Evolutionary conservation across 2,888 invertebrate species (phyloP), one percentile per base, ranked within the genome.

Genomic region (Maniola hyperantus): DNA sequence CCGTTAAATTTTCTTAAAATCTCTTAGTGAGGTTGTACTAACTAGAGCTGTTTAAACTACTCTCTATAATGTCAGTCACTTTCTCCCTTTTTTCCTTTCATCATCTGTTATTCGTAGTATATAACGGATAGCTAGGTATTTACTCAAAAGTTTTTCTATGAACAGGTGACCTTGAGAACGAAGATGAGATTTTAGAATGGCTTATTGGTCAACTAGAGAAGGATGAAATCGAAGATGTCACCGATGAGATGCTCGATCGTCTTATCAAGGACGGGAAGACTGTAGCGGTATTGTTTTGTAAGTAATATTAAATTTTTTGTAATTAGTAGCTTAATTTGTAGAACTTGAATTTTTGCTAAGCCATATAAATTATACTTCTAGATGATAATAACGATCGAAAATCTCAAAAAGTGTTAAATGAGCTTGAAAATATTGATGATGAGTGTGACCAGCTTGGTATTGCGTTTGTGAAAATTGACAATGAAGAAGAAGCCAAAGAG

Each of bases 171-270:
- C 93, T 97, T 75, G 96, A 96, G 85, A 96, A 97, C 83, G 97
- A 97, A 88, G 97, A 97, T 79, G 96, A 97, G 83, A 96, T 97
- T 75, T 90, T 98, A 64, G 96, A 96, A 80, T 98, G 98, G 98
- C 91, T 98, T 44, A 94, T 97, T 69, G 95, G 95, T 72, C 98
- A 98, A 86, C 92, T 97, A 74, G 97, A 97, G 83, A 97, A 96
- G 78, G 98, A 98, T 85, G 98, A 98, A 92, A 98, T 98, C 76
- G 98, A 98, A 92, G 98, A 98, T 88, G 97, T 98, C 54, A 98
- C 97, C 59, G 97, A 98, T 86, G 97, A 98, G 90, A 98, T 98
- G 97, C 93, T 98, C 76, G 97, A 97, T 83, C 96, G 96, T 82
- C 93, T 98, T 72, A 95, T 98, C 73, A 96, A 97, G 79, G 97